Evolutionary conservation across 1,140 invertebrate species (phyloP), one percentile per base, ranked within the genome.

Genomic region (Trinorchestia longiramus): DNA sequence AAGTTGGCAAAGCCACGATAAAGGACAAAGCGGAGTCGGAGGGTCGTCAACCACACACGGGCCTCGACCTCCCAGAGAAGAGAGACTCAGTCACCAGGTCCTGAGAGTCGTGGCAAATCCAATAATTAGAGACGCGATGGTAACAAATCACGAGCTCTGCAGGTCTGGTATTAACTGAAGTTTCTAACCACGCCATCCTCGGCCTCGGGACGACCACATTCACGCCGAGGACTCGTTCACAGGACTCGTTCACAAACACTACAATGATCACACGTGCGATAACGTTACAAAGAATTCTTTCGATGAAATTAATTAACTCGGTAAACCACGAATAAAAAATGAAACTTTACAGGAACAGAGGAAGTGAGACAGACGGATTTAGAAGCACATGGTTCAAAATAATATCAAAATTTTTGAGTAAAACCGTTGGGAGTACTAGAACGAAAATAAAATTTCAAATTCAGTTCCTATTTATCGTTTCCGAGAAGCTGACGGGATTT

Each of bases 71-170:
- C 62, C 62, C 47, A 53, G 47, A 77, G 62, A 36, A 36, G 28
- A 42, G 88, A 41, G 88, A 28, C 88, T 41, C 41, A 90, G 88
- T 41, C 88, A 90, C 41, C 43, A 42, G 88, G 43, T 47, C 92
- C 92, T 44, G 44, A 45, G 43, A 94, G 92, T 94, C 92, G 92
- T 43, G 43, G 92, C 92, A 94, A 94, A 94, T 94, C 92, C 92
- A 94, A 94, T 94, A 94, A 94, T 94, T 94, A 45, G 41, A 42
- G 92, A 42, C 43, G 92, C 44, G 92, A 94, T 94, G 92, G 92
- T 36, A 43, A 94, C 92, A 94, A 94, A 43, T 94, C 92, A 94
- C 92, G 92, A 94, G 92, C 92, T 94, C 92, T 94, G 92, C 92
- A 43, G 92, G 43, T 40, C 92, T 43, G 43, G 44, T 40, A 43